phyloP scores from a whole-genome alignment of 2,888 invertebrate genomes.

The Tanaodytes sp. region DNA sequence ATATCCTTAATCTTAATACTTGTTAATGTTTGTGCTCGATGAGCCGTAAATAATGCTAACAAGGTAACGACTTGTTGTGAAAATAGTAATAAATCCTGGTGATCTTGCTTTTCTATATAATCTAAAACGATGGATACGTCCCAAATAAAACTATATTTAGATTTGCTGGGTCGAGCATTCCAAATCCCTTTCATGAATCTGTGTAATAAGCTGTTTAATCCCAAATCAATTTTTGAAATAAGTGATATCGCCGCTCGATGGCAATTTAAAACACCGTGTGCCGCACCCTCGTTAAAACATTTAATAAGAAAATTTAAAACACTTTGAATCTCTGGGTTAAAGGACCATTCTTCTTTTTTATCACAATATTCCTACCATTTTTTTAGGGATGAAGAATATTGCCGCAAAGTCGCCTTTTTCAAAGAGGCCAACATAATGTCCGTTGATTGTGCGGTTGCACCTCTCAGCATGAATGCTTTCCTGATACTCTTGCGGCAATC shows the following conservation, averaged over 20 bases:
- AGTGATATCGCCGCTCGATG: background rate
- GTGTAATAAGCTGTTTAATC: background rate
- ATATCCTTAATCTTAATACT: constrained; percentile 45
- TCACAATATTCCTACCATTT: constrained; percentile 18
- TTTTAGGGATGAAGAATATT: constrained; percentile 25
- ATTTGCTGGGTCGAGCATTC: constrained; percentile 52
- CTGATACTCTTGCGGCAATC: constrained; percentile 32
- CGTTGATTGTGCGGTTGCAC: constrained; percentile 10
- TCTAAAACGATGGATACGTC: constrained; percentile 56
- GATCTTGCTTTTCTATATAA: constrained; percentile 30
- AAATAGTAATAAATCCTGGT: constrained; percentile 25
- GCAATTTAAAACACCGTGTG: background rate
- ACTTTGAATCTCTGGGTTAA: background rate
- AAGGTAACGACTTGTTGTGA: constrained; percentile 46
- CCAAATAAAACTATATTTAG: constrained; percentile 58
- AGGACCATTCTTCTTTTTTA: background rate
- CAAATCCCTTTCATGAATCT: constrained; percentile 55
- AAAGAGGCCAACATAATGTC: constrained; percentile 28
- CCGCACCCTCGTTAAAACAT: background rate
- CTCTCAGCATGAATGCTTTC: constrained; percentile 31
- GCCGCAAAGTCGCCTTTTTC: constrained; percentile 25
- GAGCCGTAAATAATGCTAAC: constrained; percentile 6
- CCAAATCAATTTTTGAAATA: background rate
- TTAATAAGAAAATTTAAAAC: background rate
- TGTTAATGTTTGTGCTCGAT: constrained; percentile 49